Evolutionary conservation across 2,797 vertebrate genomes (phyloP).

Genomic region (Schizopygopsis malacanthus): DNA sequence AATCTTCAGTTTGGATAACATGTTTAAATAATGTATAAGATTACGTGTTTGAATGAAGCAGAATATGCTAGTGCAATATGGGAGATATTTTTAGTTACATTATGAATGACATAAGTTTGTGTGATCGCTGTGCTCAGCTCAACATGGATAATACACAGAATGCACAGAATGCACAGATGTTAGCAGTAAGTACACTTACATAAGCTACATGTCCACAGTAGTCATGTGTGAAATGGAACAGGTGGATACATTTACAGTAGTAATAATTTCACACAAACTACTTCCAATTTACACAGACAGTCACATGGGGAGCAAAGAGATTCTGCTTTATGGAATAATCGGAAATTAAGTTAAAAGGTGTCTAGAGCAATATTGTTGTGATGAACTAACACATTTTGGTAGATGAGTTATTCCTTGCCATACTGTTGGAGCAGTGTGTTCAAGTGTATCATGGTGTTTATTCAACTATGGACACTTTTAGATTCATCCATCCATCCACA

Average conservation of each 20-base stretch:
- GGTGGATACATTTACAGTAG: not conserved
- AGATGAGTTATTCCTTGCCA: not conserved
- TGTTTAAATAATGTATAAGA: constrained; percentile 2
- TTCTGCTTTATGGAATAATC: not conserved
- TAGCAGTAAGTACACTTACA: not conserved
- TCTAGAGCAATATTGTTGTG: not conserved
- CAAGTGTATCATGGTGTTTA: not conserved
- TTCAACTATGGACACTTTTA: not conserved
- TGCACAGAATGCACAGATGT: not conserved
- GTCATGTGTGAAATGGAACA: constrained; percentile 5
- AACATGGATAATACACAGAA: constrained; percentile 8
- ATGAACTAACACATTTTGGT: not conserved
- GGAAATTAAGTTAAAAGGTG: not conserved
- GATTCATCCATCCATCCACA: not conserved
- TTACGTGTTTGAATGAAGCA: not conserved
- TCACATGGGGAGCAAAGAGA: not conserved
- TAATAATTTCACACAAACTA: not conserved
- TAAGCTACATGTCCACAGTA: not conserved
- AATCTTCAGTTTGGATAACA: not conserved
- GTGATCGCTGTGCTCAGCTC: not conserved
- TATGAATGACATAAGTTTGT: not conserved
- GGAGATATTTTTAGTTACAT: constrained; percentile 24
- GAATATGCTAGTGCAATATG: not conserved
- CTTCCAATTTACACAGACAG: not conserved
- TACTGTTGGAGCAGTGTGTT: not conserved